Evolutionary conservation across 2,888 invertebrate genomes (phyloP).

Genomic region (Amphipyra tragopoginis): DNA sequence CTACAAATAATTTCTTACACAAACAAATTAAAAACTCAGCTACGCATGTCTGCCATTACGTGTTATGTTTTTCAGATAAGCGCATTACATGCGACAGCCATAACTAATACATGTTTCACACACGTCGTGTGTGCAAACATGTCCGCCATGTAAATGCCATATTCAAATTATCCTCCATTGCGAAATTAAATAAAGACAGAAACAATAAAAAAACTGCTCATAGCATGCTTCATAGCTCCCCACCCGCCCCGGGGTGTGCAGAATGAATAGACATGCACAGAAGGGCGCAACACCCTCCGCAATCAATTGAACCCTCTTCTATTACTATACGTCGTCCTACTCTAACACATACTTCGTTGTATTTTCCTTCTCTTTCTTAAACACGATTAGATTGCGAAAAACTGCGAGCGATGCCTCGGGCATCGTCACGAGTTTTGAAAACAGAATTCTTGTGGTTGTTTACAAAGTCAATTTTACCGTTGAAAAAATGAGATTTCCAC

Average conservation of each 20-base stretch:
- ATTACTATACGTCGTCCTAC: slow-evolving; percentile 69
- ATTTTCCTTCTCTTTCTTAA: slow-evolving; percentile 68
- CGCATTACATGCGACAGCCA: slow-evolving; percentile 29
- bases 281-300: slow-evolving; percentile 85
- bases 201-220: slow-evolving; percentile 80
- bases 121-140: slow-evolving; percentile 68
- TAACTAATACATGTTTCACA: slow-evolving; percentile 39
- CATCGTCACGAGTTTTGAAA: slow-evolving; percentile 75
- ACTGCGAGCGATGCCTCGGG: slow-evolving; percentile 77
- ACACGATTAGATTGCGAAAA: slow-evolving; percentile 76
- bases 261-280: slow-evolving; percentile 75
- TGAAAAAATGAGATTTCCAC: neutral
- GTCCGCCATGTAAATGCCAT: slow-evolving; percentile 84
- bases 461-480: slow-evolving; percentile 50
- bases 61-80: slow-evolving; percentile 22
- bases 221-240: slow-evolving; percentile 79
- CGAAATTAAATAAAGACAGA: slow-evolving; percentile 87
- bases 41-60: slow-evolving; percentile 16
- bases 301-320: slow-evolving; percentile 86
- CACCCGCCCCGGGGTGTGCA: slow-evolving; percentile 79
- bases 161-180: slow-evolving; percentile 87
- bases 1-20: no score
- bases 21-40: neutral
- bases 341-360: slow-evolving; percentile 54
- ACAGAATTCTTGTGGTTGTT: slow-evolving; percentile 74